Evolutionary conservation across 35 echinoderm and acorn worm species (phyloP), one percentile per base, ranked within the genome.

Genomic region (Apostichopus californicus): DNA sequence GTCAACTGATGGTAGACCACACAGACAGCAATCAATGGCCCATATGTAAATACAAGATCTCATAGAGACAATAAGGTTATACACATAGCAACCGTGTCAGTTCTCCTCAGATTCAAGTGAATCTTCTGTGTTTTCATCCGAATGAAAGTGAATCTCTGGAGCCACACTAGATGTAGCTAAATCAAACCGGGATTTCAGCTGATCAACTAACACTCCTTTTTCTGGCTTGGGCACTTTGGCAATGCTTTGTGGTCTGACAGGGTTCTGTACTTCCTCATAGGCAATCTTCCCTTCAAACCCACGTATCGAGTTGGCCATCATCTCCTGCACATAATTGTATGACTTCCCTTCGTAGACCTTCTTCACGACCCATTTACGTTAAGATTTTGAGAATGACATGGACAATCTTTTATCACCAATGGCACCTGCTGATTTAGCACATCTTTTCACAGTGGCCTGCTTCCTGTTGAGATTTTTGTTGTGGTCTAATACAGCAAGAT

Each of bases 401-500:
- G 82, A 10, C n/a, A 54, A 18, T 11, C 5, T 56, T 54, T 59
- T 13, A 9, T 86, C 15, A 11, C 78, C 52, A 28, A 80, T 46
- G 26, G 26, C 26, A 13, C 56, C 79, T 8, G 79, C 68, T 26
- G 23, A 5, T 22, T 46, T 92, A 15, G 59, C 70, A 18, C 54
- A 75, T 14, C 87, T 61, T 56, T 93, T 60, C 53, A 88, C 85
- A 78, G 54, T 54, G 57, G 92, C 84, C 28, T 93, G 92, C 20
- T 77, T 20, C 77, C 92, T 77, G 8, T 81, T 87, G 60, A 22
- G 21, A 28, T 87, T 87, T 8, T n/a, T 58, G 55, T 95, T 95
- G 65, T 95, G 81, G 66, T 95, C 77, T 46, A 95, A 54, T 15
- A 92, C 86, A 64, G 90, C 90, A 25, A 92, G 57, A 77, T 89